Conservation (phyloP, 35 echinoderm and acorn worm species). For the Anneissia japonica region DNA sequence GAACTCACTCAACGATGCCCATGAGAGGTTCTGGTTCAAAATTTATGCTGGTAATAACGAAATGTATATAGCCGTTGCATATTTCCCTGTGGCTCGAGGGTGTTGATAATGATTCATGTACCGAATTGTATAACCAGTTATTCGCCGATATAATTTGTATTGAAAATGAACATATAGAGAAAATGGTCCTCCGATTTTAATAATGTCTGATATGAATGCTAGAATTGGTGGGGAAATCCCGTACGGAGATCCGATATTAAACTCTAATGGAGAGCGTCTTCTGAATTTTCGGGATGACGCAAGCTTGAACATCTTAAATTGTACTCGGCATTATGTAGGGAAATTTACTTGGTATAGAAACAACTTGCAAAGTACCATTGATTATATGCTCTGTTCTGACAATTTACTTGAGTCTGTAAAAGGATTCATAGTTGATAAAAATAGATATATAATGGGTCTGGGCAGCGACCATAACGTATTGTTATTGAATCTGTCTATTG, state of each 20-base stretch:
- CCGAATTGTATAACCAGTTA: not conserved
- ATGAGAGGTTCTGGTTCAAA: no score
- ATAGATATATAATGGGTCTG: not conserved
- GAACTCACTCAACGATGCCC: no score
- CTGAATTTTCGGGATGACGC: not conserved
- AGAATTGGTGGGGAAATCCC: not conserved
- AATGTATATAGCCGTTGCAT: no score
- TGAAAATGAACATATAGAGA: not conserved
- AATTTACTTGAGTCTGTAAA: not conserved
- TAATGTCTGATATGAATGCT: not conserved
- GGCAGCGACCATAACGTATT: not conserved
- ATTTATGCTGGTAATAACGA: no score
- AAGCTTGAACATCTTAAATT: not conserved
- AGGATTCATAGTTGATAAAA: not conserved
- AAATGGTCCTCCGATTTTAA: not conserved
- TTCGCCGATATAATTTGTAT: not conserved
- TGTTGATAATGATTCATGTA: no score
- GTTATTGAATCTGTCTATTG: no score
- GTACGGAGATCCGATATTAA: not conserved
- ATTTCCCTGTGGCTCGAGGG: no score
- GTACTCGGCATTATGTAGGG: not conserved
- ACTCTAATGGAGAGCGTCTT: not conserved
- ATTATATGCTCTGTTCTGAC: not conserved
- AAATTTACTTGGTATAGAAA: not conserved
- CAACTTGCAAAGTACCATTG: not conserved